phyloP scores from a whole-genome alignment of 2,888 invertebrate species.

The Eristalis tenax region DNA sequence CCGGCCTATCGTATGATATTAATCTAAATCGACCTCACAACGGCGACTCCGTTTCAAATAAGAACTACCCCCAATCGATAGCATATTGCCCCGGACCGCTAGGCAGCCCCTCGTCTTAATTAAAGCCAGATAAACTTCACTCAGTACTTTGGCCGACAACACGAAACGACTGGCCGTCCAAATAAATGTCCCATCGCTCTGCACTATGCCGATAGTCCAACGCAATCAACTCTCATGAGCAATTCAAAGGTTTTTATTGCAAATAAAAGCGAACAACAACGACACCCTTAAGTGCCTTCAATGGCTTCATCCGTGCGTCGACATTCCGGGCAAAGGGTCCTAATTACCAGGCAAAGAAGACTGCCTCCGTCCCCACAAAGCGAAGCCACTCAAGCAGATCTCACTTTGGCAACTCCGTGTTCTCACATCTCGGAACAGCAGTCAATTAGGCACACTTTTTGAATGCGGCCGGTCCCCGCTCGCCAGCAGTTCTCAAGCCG shows the following conservation, averaged over 20 bases:
- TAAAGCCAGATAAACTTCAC: slow-evolving; percentile 46
- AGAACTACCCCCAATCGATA: slow-evolving; percentile 33
- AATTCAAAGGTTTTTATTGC: slow-evolving; percentile 66
- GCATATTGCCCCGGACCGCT: background rate
- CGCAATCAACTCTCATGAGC: slow-evolving; percentile 63
- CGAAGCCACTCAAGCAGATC: slow-evolving; percentile 18
- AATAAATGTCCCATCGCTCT: slow-evolving; percentile 39
- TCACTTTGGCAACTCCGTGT: slow-evolving; percentile 34
- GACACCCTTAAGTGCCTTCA: slow-evolving; percentile 46
- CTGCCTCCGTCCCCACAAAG: background rate
- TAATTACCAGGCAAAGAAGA: slow-evolving; percentile 56
- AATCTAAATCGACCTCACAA: background rate
- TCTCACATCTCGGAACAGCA: slow-evolving; percentile 54
- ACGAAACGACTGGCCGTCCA: slow-evolving; percentile 37
- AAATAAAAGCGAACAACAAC: slow-evolving; percentile 56
- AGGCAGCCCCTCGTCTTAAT: slow-evolving; percentile 37
- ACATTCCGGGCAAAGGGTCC: slow-evolving; percentile 24
- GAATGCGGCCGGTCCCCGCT: slow-evolving; percentile 27
- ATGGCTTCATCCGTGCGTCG: slow-evolving; percentile 42
- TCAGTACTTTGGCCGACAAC: slow-evolving; percentile 23
- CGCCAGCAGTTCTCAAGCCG: background rate
- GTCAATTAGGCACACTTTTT: slow-evolving; percentile 68
- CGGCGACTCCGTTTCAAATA: background rate
- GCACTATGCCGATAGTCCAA: slow-evolving; percentile 5
- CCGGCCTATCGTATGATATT: background rate